Percentiles rank a stretch among this genome's conserved stretches.
Evolutionary conservation across 2,797 vertebrate species (phyloP).

Genomic region (Trachops cirrhosus): DNA sequence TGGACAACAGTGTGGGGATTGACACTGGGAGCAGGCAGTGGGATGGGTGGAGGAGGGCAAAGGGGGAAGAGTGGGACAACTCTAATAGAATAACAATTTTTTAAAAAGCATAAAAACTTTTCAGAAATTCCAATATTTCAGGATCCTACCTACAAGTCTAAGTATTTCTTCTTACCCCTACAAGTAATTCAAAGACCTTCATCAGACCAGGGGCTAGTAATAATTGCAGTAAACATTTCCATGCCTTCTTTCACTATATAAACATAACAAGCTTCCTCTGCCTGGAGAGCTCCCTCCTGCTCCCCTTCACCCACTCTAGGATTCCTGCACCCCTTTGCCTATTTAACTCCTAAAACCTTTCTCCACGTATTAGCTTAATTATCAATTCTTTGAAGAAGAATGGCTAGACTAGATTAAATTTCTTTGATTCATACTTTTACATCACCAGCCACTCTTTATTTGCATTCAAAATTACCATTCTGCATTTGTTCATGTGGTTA

Average conservation of each 20-base stretch:
- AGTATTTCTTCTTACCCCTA: not conserved
- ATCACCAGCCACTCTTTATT: not conserved
- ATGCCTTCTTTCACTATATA: not conserved
- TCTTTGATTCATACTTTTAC: not conserved
- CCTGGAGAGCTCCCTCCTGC: not conserved
- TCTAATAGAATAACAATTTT: no score
- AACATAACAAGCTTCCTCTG: not conserved
- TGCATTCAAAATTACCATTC: not conserved
- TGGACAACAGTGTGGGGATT: not conserved
- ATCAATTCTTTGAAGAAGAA: not conserved
- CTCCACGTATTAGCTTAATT: not conserved
- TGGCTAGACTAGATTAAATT: not conserved
- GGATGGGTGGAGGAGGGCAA: not conserved
- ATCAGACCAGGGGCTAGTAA: not conserved
- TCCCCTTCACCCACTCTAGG: not conserved
- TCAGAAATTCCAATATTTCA: not conserved
- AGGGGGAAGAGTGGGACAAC: not conserved
- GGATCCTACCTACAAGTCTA: not conserved
- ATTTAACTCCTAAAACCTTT: not conserved
- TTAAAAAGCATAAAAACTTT: not conserved
- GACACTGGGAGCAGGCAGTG: not conserved
- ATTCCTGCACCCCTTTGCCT: not conserved
- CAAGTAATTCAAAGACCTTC: constrained; percentile 22
- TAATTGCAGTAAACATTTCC: not conserved
- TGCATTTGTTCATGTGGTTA: not conserved